Conservation (phyloP, 2,113 vertebrate genomes). For the Martes martes region DNA sequence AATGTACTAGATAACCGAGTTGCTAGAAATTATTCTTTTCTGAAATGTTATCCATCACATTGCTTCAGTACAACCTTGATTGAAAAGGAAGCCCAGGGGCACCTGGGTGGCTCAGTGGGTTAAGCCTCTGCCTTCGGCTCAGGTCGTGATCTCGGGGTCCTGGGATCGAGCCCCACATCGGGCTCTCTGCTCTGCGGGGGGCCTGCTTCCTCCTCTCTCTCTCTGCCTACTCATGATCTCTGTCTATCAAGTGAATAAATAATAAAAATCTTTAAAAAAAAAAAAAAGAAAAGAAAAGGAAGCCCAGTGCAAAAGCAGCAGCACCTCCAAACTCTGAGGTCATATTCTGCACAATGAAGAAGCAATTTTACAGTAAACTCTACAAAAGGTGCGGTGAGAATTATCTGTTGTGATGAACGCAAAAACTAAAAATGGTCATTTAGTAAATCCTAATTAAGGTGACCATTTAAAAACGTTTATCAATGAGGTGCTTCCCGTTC, state of each 20-base stretch:
- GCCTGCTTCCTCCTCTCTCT: too few relatives aligned
- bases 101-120: too few relatives aligned
- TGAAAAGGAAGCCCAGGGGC: background rate
- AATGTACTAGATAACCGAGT: background rate
- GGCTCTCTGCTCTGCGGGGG: too few relatives aligned
- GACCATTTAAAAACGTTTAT: background rate
- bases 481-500: background rate
- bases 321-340: background rate
- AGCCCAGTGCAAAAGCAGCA: background rate
- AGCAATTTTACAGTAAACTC: background rate
- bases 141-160: too few relatives aligned
- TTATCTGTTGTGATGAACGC: background rate
- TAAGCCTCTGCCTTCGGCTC: too few relatives aligned
- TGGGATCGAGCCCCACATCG: too few relatives aligned
- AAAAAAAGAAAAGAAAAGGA: background rate
- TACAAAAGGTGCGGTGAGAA: background rate
- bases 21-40: background rate
- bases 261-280: too few relatives aligned
- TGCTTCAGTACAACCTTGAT: background rate
- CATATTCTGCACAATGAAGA: background rate
- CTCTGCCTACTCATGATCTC: too few relatives aligned
- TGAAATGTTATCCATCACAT: background rate
- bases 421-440: background rate
- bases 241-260: too few relatives aligned
- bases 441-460: background rate